Evolutionary conservation across 2,888 invertebrate species (phyloP).

Genomic region (Atherix ibis): DNA sequence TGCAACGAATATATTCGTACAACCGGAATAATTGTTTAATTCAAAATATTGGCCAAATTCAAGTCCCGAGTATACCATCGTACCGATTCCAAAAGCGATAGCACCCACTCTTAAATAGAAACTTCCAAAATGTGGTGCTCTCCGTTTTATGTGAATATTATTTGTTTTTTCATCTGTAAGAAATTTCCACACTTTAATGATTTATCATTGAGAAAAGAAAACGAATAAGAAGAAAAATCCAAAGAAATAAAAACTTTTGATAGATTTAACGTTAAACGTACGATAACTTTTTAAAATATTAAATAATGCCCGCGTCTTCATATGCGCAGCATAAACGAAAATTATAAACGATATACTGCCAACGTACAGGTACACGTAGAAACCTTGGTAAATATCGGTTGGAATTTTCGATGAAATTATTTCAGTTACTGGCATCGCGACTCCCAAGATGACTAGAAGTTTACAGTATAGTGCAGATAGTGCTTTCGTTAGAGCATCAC

Average conservation of each 20-base stretch:
- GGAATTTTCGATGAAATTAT: conserved; percentile 64
- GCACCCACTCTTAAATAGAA: conserved; percentile 77
- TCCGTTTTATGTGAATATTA: conserved; percentile 27
- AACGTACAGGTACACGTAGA: conserved; percentile 66
- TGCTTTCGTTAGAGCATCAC: conserved; percentile 55
- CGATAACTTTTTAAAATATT: conserved; percentile 39
- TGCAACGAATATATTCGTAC: conserved; percentile 49
- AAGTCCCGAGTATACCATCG: conserved; percentile 55
- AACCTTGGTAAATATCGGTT: conserved; percentile 63
- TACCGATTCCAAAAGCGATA: conserved; percentile 42
- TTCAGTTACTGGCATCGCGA: conserved; percentile 77
- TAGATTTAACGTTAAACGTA: too few species aligned
- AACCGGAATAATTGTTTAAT: conserved; percentile 39
- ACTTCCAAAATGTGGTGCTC: conserved; percentile 54
- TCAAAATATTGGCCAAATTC: conserved; percentile 65
- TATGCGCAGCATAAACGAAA: conserved; percentile 50
- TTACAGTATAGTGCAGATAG: conserved; percentile 74
- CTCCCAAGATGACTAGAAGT: conserved; percentile 64
- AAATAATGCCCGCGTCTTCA: conserved; percentile 46
- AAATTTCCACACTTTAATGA: too few species aligned
- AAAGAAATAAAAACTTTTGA: not conserved
- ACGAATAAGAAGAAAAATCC: not conserved
- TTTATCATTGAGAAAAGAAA: not conserved
- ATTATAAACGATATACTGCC: conserved; percentile 62
- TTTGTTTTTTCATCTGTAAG: conserved; percentile 26